Base-by-base conservation (phyloP, 2,888 invertebrate genomes). In the Shargacucullia verbasci region DNA sequence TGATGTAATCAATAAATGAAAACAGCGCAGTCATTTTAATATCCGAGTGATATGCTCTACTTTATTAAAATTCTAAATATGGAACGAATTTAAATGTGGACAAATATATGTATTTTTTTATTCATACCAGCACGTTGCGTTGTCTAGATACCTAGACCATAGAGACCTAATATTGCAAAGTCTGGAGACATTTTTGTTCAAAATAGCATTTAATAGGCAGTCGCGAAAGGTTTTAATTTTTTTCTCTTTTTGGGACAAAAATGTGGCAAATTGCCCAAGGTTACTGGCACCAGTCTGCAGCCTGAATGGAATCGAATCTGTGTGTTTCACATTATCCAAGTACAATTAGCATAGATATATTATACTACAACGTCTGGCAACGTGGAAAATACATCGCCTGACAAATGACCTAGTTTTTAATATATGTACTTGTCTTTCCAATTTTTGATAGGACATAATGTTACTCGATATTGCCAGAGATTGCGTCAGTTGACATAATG, bases 1-100 rank as follows among this genome's bases (percentile, higher is more conserved):
- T 73, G 71, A 83, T 78, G 79, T 68, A 76, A 80, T 74, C 80
- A 81, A 74, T 67, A 73, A 73, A 54, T 49, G 57, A 67, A 70
- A 64, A 67, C 62, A 56, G 27, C 34, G 37, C 54, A 46, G 45
- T 15, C 38, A 59, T 69, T 50, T 59, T 48, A 56, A 59, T 68
- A 58, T 50, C 34, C 59, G 45, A 40, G 45, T 64, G 14, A 46
- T 57, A 52, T 44, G 20, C n/a, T 34, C 0, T 31, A 34, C 40
- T 48, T 55, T 40, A 46, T 20, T 53, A 25, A 49, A 55, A 48
- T 38, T 44, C 5, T 14, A 37, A 50, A 55, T 40, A 55, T 50
- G 35, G 46, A 15, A 34, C 12, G 25, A 48, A 35, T 38, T 47
- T 40, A 20, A 20, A 20, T 20, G 20, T 20, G 20, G 2, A 4